Base-by-base conservation (phyloP, 2,888 invertebrate genomes). In the Oxystoma pomonae region DNA sequence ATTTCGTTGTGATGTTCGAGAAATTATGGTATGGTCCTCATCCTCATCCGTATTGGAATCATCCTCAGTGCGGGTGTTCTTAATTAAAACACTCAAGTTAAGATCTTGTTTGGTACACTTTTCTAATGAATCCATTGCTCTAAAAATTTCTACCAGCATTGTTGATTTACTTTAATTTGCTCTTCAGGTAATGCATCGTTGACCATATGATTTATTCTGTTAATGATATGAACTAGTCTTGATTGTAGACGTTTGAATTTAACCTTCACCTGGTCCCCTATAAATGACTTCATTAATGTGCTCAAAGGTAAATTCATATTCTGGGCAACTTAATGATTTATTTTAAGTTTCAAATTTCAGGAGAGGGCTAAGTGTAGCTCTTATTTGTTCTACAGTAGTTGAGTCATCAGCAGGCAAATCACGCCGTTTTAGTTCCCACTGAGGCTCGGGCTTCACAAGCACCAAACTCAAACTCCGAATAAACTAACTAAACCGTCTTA, bases 211-310 rank as follows among this genome's bases (percentile, higher is more conserved):
- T 60, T 20, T 20, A 60, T 19, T 60, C 60, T 1, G 7, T 55
- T 55, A 5, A 60, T 12, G 1, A 60, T 2, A 55, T 60, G 55
- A 19, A 60, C 19, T 5, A 60, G 20, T 51, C 20, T 53, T 1
- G 60, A 56, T 49, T 60, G 60, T 5, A 2, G 20, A 3, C 21
- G 50, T 20, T 60, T 35, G 16, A 60, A 60, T 55, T 60, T 60
- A 1, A 1, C 52, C 18, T 55, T 1, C 3, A 35, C 22, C 7
- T 60, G 21, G n/a, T n/a, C n/a, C n/a, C n/a, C n/a, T n/a, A n/a
- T n/a, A n/a, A n/a, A n/a, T n/a, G n/a, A n/a, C n/a, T 16, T 3
- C 7, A 51, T 51, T 50, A 50, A n/a, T 9, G 50, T 50, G n/a
- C 3, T 53, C 58, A 58, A 58, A 58, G 7, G 7, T 17, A 3